These are phyloP conservation scores for Notarius quadriscutis DNA, from an alignment of 2,113 vertebrate genomes.

Conservation along the genomic window DNA sequence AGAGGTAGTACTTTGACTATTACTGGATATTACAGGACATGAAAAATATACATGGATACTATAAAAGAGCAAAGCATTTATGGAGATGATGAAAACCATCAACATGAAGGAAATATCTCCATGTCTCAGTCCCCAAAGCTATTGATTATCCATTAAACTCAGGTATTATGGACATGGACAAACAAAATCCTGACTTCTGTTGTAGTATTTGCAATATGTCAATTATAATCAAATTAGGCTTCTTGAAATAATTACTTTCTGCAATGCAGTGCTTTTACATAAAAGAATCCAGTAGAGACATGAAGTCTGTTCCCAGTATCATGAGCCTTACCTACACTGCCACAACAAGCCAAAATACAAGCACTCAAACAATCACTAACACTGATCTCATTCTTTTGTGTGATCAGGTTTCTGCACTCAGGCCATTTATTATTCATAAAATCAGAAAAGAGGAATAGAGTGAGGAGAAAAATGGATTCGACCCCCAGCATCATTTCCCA, in stretches of 20 bases:
- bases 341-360: constrained; percentile 20
- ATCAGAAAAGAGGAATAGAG: constrained; percentile 3
- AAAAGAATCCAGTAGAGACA: constrained; percentile 16
- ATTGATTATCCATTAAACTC: constrained; percentile 24
- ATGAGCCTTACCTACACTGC: background rate
- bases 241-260: background rate
- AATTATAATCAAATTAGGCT: background rate
- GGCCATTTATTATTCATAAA: constrained; percentile 54
- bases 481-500: constrained; percentile 4
- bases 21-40: background rate
- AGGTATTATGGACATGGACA: background rate
- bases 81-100: background rate
- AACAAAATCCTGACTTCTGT: constrained; percentile 21
- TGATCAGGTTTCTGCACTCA: constrained; percentile 37
- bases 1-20: background rate
- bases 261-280: background rate
- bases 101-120: background rate
- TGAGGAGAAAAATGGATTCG: background rate
- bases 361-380: constrained; percentile 35
- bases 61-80: constrained; percentile 1
- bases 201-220: background rate
- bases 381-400: constrained; percentile 48
- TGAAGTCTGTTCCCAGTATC: background rate
- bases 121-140: background rate
- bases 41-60: background rate